Evolutionary conservation across 2,113 vertebrate genomes (phyloP).

Genomic region (Holacanthus passer): DNA sequence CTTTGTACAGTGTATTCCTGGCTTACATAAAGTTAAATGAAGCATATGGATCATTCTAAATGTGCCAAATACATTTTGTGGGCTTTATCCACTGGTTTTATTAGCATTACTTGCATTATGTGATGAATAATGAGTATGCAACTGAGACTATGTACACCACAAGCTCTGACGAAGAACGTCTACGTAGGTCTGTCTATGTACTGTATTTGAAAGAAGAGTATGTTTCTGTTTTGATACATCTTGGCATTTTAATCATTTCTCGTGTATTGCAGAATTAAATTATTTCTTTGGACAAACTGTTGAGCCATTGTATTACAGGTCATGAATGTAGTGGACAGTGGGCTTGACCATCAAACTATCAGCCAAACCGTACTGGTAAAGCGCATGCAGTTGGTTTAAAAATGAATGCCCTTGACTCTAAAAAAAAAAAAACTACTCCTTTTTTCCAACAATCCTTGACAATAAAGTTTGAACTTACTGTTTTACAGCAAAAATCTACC

Average conservation of each 20-base stretch:
- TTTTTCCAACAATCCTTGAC: slow-evolving; percentile 48
- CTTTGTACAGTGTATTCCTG: slow-evolving; percentile 36
- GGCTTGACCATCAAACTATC: slow-evolving; percentile 17
- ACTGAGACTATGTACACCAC: slow-evolving; percentile 39
- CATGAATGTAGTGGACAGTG: neutral
- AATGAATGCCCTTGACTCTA: slow-evolving; percentile 62
- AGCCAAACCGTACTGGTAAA: slow-evolving; percentile 52
- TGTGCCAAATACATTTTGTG: slow-evolving; percentile 73
- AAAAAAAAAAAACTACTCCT: slow-evolving; percentile 36
- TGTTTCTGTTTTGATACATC: slow-evolving; percentile 60
- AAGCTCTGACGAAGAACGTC: slow-evolving; percentile 37
- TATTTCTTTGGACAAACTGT: slow-evolving; percentile 47
- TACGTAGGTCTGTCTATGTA: slow-evolving; percentile 37
- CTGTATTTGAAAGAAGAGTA: slow-evolving; percentile 46
- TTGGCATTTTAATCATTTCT: slow-evolving; percentile 47
- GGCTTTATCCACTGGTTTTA: slow-evolving; percentile 51
- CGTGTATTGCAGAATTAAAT: slow-evolving; percentile 54
- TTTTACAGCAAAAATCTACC: slow-evolving; percentile 60
- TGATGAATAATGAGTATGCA: slow-evolving; percentile 57
- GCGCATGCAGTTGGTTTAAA: slow-evolving; percentile 77
- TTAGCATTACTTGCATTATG: slow-evolving; percentile 62
- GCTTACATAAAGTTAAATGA: slow-evolving; percentile 29
- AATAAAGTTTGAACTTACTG: slow-evolving; percentile 73
- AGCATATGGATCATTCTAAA: slow-evolving; percentile 51
- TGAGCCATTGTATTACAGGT: slow-evolving; percentile 35